phyloP scores from a whole-genome alignment of 1,140 invertebrate species.

The Panulirus ornatus region DNA sequence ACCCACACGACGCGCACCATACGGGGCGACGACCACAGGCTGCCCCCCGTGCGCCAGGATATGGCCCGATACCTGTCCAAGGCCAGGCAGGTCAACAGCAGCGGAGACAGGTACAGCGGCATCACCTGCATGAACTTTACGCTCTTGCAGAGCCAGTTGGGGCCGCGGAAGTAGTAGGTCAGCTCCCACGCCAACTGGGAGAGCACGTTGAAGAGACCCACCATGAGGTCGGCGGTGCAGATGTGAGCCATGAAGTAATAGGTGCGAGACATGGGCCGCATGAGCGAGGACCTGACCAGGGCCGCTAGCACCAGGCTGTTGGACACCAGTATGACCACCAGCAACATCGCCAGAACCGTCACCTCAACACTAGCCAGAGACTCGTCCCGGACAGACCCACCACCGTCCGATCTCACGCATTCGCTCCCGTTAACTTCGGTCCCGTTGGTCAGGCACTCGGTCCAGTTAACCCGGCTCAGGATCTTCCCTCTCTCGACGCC shows the following conservation, averaged over 20 bases:
- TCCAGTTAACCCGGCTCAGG: not conserved
- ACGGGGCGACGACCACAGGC: conserved; percentile 30
- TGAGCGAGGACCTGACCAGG: conserved; percentile 30
- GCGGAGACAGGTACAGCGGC: conserved; percentile 46
- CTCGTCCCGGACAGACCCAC: not conserved
- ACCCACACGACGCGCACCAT: conserved; percentile 36
- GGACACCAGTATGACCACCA: conserved; percentile 42
- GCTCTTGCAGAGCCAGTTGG: conserved; percentile 49
- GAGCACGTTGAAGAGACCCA: conserved; percentile 42
- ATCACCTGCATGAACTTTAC: conserved; percentile 57
- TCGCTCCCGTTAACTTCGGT: not conserved
- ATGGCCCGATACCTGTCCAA: conserved; percentile 49
- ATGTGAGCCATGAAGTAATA: conserved; percentile 54
- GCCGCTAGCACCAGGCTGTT: conserved; percentile 44
- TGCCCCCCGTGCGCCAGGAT: conserved; percentile 28
- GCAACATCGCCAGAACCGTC: conserved; percentile 19
- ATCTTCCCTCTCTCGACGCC: too few relatives aligned
- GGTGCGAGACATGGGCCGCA: conserved; percentile 39
- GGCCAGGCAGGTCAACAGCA: conserved; percentile 46
- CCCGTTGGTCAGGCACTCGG: conserved; percentile 1
- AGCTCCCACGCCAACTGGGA: conserved; percentile 51
- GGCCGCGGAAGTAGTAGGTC: conserved; percentile 41
- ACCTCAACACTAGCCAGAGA: conserved; percentile 32
- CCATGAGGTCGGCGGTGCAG: conserved; percentile 45
- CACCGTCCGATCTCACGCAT: not conserved